These are phyloP conservation scores for Pteropus alecto DNA, from an alignment of 2,113 vertebrate genomes.

Conservation along the genomic window DNA sequence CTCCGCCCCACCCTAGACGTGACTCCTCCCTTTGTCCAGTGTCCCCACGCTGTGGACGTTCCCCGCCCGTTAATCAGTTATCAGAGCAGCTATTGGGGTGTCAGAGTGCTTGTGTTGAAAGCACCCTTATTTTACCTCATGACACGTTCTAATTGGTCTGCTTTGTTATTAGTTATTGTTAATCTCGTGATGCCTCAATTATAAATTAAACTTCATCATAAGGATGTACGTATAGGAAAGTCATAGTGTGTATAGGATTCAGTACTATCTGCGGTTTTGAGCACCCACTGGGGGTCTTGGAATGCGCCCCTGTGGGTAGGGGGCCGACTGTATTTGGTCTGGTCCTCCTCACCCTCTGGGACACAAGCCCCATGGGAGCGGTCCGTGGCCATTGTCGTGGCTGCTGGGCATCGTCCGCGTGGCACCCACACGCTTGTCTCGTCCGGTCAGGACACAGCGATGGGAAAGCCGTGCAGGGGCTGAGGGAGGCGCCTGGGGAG, in stretches of 20 bases:
- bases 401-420: accelerated
- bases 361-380: background rate
- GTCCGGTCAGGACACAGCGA: accelerated
- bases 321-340: too few species aligned
- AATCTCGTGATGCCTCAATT: background rate
- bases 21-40: background rate
- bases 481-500: background rate
- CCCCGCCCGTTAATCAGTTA: too few species aligned
- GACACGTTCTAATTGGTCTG: background rate
- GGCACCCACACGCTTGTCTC: accelerated
- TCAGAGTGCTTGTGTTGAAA: background rate
- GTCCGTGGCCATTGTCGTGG: background rate
- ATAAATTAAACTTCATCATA: background rate
- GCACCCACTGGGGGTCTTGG: background rate
- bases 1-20: background rate
- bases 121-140: background rate
- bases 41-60: background rate
- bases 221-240: background rate
- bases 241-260: background rate
- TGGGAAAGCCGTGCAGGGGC: background rate
- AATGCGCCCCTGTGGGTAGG: too few species aligned
- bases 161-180: background rate
- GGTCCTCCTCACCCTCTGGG: background rate
- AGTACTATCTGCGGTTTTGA: background rate
- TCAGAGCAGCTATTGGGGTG: background rate